Conservation (phyloP, 2,888 invertebrate genomes). For the Drosophila atripex region DNA sequence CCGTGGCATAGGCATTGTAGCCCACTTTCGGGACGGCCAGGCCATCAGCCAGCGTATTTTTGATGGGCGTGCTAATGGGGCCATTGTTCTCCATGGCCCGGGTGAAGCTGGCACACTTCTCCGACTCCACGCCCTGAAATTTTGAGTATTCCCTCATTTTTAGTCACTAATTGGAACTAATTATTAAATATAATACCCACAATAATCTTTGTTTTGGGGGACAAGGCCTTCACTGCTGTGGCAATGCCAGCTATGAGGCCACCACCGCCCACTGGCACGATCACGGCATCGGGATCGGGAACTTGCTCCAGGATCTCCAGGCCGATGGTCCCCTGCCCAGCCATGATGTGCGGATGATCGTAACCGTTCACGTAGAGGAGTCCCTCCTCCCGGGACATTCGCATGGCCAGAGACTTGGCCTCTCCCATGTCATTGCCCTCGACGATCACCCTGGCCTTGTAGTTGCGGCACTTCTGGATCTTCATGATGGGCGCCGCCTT, state of each 20-base stretch:
- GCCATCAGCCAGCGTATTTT: constrained; percentile 93
- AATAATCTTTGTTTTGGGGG: constrained; percentile 92
- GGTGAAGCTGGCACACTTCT: constrained; percentile 94
- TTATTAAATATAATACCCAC: constrained; percentile 86
- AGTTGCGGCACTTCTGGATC: constrained; percentile 93
- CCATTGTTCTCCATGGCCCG: constrained; percentile 88
- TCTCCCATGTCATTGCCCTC: constrained; percentile 92
- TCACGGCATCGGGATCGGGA: constrained; percentile 92
- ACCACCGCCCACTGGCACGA: constrained; percentile 96
- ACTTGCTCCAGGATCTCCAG: constrained; percentile 97
- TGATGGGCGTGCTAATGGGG: constrained; percentile 88
- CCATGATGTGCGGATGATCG: constrained; percentile 97
- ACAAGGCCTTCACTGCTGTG: constrained; percentile 93
- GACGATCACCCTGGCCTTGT: constrained; percentile 91
- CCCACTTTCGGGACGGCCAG: constrained; percentile 95
- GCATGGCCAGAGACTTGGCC: constrained; percentile 92
- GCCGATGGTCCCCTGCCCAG: constrained; percentile 97
- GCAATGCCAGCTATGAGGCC: constrained; percentile 96
- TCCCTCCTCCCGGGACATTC: constrained; percentile 88
- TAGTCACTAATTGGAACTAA: background rate
- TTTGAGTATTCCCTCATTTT: background rate
- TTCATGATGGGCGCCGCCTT: constrained; percentile 98
- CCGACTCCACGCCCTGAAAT: constrained; percentile 94
- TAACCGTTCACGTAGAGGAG: constrained; percentile 96
- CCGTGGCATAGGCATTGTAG: constrained; percentile 92